Evolutionary conservation across 1,140 invertebrate species (phyloP), one percentile per base, ranked within the genome.

Genomic region (Aradophagus sp.): DNA sequence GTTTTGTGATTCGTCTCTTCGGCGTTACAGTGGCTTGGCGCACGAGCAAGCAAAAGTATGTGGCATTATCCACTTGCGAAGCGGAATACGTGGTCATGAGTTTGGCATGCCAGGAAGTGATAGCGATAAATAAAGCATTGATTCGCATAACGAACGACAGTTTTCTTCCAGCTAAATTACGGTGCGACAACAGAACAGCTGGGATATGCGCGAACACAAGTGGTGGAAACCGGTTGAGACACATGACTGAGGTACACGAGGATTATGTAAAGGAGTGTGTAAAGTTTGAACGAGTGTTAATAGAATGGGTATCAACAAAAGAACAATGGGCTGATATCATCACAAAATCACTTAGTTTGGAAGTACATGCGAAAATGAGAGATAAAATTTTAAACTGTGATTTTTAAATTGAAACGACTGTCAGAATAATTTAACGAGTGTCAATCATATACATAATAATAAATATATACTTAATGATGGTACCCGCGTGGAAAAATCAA

Each of bases 261-360:
- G n/a, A n/a, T n/a, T n/a, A n/a, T n/a, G n/a, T n/a, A n/a, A n/a
- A n/a, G n/a, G n/a, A n/a, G n/a, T 31, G 29, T 11, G 29, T 31
- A 3, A 31, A 31, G n/a, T 31, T 5, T 31, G n/a, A 31, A 31
- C 3, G n/a, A 3, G n/a, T 11, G 3, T 5, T 31, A 31, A 31
- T 31, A 5, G 29, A 31, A 10, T 31, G 29, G 29, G 29, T 31
- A 31, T 31, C 29, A 31, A 31, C 29, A 8, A 31, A 31, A 10
- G n/a, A 8, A 31, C 29, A 31, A 11, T 31, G 29, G 29, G 29
- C 29, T 31, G 29, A 31, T 11, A 11, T 31, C 3, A 31, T 31
- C 4, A 31, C 29, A 8, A 31, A 31, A 31, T 11, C 29, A 31
- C n/a, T 31, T 5, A 31, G 29, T 23, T 23, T 23, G 4, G 20